phyloP scores from a whole-genome alignment of 2,113 vertebrate species.

The Scomber japonicus region DNA sequence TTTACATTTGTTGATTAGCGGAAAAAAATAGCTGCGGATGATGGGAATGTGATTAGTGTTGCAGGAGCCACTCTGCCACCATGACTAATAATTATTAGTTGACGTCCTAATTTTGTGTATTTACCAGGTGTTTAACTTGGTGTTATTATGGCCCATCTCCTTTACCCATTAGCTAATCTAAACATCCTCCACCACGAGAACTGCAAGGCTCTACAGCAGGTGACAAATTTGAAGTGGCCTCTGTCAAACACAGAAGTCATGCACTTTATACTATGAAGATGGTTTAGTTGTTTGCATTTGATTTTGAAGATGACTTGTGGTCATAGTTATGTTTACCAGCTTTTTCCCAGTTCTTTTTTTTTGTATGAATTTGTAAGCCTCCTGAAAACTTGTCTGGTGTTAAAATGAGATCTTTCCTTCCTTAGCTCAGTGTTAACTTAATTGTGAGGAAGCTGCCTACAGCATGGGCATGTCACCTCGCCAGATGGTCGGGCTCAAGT shows the following conservation, averaged over 20 bases:
- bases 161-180: neutral
- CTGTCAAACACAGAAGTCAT: slow-evolving; percentile 4
- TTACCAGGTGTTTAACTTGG: neutral
- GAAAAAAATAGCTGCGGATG: no score
- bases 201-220: neutral
- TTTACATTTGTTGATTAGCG: no score
- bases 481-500: slow-evolving; percentile 67
- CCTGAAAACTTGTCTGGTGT: slow-evolving; percentile 32
- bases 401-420: slow-evolving; percentile 67
- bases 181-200: neutral
- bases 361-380: slow-evolving; percentile 20
- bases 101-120: neutral
- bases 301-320: neutral
- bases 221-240: neutral
- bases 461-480: slow-evolving; percentile 3
- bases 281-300: slow-evolving; percentile 22
- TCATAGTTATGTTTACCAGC: neutral
- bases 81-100: neutral
- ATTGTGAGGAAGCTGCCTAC: slow-evolving; percentile 24
- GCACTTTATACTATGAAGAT: neutral
- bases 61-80: neutral
- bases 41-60: neutral
- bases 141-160: neutral
- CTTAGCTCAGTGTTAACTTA: slow-evolving; percentile 42
- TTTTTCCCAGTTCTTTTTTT: slow-evolving; percentile 15